Evolutionary conservation across 2,113 vertebrate species (phyloP), one percentile per base, ranked within the genome.

Genomic region (Trochalopteron elliotii): DNA sequence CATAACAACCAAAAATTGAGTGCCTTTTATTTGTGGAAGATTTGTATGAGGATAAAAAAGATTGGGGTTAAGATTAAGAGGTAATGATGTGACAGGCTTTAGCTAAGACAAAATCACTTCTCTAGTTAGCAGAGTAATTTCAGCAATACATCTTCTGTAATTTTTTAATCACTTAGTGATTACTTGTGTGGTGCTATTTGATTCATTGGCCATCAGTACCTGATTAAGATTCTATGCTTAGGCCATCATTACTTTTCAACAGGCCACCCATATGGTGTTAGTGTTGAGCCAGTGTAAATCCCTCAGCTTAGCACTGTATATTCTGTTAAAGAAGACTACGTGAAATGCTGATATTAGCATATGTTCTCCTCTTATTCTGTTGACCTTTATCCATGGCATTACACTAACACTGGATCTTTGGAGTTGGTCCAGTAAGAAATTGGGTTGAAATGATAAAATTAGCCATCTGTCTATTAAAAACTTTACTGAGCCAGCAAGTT

Each of bases 231-330:
- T 95, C 94, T 97, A 59, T 90, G 87, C 96, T 96, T 75, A 97
- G 98, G 96, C 98, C 97, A 98, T 98, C 95, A 98, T 98, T 98
- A 98, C 98, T 98, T 97, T 98, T 93, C 97, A 98, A 96, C 98
- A 97, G 98, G 98, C 98, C 98, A 98, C 98, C 98, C 98, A 99
- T 99, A 99, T 99, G 98, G 99, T 98, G 98, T 97, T 98, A 98
- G 98, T 98, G 98, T 98, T 98, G 98, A 98, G 98, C 98, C 98
- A 92, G 97, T 98, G 98, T 97, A 99, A 99, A 99, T 98, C 98
- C 98, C 94, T 90, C 97, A 97, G 98, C 97, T 99, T 99, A 99
- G 97, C 98, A 93, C 96, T 98, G 98, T 98, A 98, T 98, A 98
- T 98, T 97, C 98, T 97, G 97, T 97, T 98, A 98, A 97, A 97